These are phyloP conservation scores for Trichogramma pretiosum DNA, from an alignment of 1,140 invertebrate genomes.

Conservation along the genomic window DNA sequence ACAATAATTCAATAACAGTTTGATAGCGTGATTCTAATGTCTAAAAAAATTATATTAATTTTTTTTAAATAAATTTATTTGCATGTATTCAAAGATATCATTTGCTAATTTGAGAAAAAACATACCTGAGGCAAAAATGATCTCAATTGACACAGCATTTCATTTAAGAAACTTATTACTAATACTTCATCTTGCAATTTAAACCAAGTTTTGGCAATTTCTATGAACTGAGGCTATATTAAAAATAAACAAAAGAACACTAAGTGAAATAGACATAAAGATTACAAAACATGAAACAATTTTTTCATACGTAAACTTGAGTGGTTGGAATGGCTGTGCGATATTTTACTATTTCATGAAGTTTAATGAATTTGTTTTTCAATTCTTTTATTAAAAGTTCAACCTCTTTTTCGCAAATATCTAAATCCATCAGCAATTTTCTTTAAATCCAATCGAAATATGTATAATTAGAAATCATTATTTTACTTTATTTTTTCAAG, in stretches of 20 bases:
- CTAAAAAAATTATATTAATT: constrained; percentile 17
- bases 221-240: constrained; percentile 55
- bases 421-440: constrained; percentile 48
- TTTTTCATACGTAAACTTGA: constrained; percentile 58
- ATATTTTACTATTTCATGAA: constrained; percentile 51
- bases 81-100: not conserved
- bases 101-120: not conserved
- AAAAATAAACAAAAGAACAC: constrained; percentile 14
- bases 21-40: constrained; percentile 29
- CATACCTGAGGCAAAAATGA: constrained; percentile 41
- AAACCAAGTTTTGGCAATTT: constrained; percentile 54
- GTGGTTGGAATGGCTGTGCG: constrained; percentile 53
- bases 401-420: constrained; percentile 42
- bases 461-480: not conserved
- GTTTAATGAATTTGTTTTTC: constrained; percentile 41
- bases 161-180: constrained; percentile 51
- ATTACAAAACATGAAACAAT: too few relatives aligned
- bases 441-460: constrained; percentile 33
- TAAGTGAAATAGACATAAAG: too few relatives aligned
- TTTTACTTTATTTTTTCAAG: not conserved
- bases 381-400: constrained; percentile 40
- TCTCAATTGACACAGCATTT: constrained; percentile 46
- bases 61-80: not conserved
- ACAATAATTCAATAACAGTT: constrained; percentile 22
- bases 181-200: constrained; percentile 54